Evolutionary conservation across 2,113 vertebrate genomes (phyloP).

Genomic region (Lophura nycthemera): DNA sequence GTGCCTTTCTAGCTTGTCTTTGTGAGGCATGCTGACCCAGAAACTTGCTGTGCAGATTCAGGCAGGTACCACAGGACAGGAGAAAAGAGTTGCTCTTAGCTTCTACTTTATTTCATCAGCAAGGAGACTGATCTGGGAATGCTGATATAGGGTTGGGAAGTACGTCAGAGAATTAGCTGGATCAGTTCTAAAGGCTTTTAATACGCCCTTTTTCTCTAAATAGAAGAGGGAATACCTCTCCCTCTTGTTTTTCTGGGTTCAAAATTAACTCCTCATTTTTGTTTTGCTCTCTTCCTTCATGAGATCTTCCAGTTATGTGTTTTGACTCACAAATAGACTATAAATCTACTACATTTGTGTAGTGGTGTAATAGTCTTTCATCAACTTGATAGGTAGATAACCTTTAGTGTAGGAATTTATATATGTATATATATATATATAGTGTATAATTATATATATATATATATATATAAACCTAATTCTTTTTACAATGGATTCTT

Average conservation of each 20-base stretch:
- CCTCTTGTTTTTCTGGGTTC: not conserved
- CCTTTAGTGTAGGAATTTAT: no score
- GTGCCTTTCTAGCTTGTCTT: not conserved
- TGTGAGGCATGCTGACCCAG: not conserved
- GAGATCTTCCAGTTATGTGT: not conserved
- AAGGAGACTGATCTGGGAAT: not conserved
- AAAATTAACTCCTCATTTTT: not conserved
- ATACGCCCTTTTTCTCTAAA: not conserved
- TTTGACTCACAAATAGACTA: not conserved
- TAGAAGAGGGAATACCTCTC: not conserved
- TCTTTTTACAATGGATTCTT: not conserved
- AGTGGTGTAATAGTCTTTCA: not conserved
- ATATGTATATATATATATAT: not conserved
- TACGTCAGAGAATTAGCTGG: not conserved
- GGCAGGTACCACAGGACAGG: fast-evolving
- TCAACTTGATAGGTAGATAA: not conserved
- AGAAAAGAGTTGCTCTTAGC: not conserved
- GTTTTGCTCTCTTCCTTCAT: not conserved
- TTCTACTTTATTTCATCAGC: not conserved
- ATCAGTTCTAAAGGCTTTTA: not conserved
- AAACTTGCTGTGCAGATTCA: not conserved
- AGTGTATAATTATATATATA: no score
- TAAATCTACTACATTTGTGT: not conserved
- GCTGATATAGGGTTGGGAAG: not conserved
- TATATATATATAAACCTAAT: not conserved